Evolutionary conservation across 2,888 invertebrate species (phyloP).

Genomic region (Chaitophorus viminalis): DNA sequence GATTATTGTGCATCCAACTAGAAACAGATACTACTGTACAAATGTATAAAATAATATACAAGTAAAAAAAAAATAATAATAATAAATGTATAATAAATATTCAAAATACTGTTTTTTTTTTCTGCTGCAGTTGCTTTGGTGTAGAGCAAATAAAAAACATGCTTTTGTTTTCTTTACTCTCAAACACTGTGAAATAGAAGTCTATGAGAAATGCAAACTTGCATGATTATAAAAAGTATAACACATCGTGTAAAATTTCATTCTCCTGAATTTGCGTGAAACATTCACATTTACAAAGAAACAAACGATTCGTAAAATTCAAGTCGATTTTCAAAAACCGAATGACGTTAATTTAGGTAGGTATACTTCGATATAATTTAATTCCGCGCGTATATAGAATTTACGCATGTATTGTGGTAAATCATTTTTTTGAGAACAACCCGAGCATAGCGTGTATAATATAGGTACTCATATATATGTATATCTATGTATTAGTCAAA

Average conservation of each 20-base stretch:
- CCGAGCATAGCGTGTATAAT: too few species aligned
- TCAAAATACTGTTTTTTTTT: background rate
- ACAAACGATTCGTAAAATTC: background rate
- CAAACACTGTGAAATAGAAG: background rate
- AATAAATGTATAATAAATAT: background rate
- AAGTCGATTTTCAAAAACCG: background rate
- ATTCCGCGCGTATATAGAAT: background rate
- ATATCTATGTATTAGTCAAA: too few species aligned
- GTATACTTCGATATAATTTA: background rate
- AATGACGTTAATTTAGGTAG: background rate
- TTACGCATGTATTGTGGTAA: background rate
- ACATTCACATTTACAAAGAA: background rate
- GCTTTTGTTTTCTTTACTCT: background rate
- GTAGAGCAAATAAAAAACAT: background rate
- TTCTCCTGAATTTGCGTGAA: background rate
- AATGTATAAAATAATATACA: background rate
- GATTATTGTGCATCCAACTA: background rate
- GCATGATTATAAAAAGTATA: background rate
- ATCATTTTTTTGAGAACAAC: background rate
- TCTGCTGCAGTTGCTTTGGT: background rate
- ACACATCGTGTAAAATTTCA: background rate
- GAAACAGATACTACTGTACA: background rate
- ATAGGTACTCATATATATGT: too few species aligned
- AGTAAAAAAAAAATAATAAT: constrained; percentile 20
- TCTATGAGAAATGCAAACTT: background rate